Percentiles rank a stretch among this genome's conserved stretches.
These are phyloP conservation scores for Galeopterus variegatus DNA, from an alignment of 2,113 vertebrate genomes.

Conservation along the genomic window DNA sequence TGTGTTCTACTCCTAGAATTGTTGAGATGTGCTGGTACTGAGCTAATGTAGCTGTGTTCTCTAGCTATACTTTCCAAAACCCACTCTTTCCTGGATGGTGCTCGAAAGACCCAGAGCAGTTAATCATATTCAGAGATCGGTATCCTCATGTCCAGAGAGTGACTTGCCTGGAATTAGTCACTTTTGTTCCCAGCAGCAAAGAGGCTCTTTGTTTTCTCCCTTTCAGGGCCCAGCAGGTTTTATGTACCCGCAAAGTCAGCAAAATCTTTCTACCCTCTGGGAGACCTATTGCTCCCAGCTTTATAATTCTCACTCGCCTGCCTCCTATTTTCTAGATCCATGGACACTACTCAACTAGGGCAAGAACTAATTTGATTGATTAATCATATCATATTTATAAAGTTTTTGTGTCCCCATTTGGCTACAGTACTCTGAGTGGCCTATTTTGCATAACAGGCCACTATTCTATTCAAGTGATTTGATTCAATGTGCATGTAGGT, in stretches of 20 bases:
- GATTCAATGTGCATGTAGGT: background rate
- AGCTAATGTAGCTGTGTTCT: background rate
- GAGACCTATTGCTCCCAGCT: background rate
- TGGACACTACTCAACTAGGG: background rate
- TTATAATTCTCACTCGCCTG: background rate
- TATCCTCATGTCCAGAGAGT: background rate
- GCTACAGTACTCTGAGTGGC: background rate
- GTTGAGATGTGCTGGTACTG: background rate
- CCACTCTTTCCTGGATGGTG: background rate
- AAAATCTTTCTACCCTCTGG: background rate
- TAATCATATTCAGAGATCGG: background rate
- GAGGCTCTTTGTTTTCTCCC: background rate
- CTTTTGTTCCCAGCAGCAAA: background rate
- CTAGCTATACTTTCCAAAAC: background rate
- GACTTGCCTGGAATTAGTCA: background rate
- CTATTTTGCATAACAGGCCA: background rate
- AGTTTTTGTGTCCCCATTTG: background rate
- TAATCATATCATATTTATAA: background rate
- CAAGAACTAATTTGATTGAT: background rate
- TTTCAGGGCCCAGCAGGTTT: background rate
- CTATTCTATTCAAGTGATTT: background rate
- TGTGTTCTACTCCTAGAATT: constrained; percentile 1
- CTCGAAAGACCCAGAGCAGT: background rate
- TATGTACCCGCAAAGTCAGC: background rate
- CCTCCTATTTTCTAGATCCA: background rate